These are phyloP conservation scores for Mastigias papua DNA, from an alignment of 30 jellyfish, hydroid and myxozoan genomes.

Conservation along the genomic window DNA sequence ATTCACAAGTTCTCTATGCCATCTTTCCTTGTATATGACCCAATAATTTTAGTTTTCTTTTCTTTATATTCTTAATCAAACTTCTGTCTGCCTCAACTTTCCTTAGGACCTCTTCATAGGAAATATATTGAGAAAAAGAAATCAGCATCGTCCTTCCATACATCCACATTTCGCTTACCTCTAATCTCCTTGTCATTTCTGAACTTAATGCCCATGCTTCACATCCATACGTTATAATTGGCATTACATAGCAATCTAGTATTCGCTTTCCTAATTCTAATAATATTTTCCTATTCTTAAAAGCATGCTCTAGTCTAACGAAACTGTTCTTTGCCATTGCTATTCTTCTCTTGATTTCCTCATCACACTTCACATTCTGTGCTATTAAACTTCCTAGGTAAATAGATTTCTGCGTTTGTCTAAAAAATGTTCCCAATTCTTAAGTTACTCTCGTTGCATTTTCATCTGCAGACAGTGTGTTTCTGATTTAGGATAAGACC, in stretches of 20 bases:
- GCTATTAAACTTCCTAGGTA: not conserved
- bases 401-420: not conserved
- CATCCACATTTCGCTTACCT: not conserved
- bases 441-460: not conserved
- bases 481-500: not conserved
- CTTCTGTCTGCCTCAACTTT: not conserved
- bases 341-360: not conserved
- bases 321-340: not conserved
- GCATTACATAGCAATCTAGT: not conserved
- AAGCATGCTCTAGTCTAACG: not conserved
- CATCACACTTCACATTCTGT: not conserved
- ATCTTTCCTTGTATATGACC: not conserved
- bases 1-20: not conserved
- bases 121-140: not conserved
- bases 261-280: not conserved
- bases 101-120: not conserved
- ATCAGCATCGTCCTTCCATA: not conserved
- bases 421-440: not conserved
- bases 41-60: not conserved
- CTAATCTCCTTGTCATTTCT: not conserved
- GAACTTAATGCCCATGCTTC: not conserved
- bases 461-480: not conserved
- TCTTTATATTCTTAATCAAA: not conserved
- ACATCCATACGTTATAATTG: not conserved
- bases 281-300: not conserved